Conservation (phyloP, 2,888 invertebrate genomes). For the Nomada fucata region DNA sequence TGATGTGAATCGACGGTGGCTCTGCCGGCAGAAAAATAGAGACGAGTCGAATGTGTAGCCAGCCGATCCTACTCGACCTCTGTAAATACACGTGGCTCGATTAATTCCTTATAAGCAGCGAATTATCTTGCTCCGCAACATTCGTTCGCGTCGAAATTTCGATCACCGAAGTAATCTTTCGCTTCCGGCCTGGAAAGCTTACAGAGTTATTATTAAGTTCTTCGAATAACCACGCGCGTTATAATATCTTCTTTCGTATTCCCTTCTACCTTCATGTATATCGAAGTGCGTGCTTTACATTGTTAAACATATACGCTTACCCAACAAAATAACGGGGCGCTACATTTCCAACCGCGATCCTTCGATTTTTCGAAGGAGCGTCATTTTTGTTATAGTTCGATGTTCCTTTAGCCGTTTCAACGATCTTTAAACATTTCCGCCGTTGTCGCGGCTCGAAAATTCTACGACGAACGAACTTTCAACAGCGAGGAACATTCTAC, state of each 20-base stretch:
- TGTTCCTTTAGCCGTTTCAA: neutral
- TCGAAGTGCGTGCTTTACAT: neutral
- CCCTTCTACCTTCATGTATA: too few species aligned
- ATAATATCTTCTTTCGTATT: too few species aligned
- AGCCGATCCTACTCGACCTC: too few species aligned
- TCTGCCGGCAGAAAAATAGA: constrained; percentile 34
- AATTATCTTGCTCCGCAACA: neutral
- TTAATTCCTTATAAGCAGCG: neutral
- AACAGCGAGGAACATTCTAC: neutral
- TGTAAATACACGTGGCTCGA: neutral
- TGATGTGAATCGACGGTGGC: constrained; percentile 27
- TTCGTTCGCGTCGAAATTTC: too few species aligned
- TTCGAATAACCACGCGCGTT: too few species aligned
- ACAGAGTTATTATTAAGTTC: too few species aligned
- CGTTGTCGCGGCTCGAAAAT: neutral
- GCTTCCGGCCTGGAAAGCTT: neutral
- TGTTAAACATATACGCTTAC: too few species aligned
- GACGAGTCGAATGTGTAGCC: neutral
- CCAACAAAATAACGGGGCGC: too few species aligned
- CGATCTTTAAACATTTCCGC: neutral
- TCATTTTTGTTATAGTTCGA: neutral
- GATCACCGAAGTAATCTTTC: too few species aligned
- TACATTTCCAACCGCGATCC: too few species aligned
- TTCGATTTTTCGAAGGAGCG: too few species aligned
- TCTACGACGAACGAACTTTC: constrained; percentile 1